Conservation (phyloP, 2,797 vertebrate species). For the Alcedo quadribrachys region DNA sequence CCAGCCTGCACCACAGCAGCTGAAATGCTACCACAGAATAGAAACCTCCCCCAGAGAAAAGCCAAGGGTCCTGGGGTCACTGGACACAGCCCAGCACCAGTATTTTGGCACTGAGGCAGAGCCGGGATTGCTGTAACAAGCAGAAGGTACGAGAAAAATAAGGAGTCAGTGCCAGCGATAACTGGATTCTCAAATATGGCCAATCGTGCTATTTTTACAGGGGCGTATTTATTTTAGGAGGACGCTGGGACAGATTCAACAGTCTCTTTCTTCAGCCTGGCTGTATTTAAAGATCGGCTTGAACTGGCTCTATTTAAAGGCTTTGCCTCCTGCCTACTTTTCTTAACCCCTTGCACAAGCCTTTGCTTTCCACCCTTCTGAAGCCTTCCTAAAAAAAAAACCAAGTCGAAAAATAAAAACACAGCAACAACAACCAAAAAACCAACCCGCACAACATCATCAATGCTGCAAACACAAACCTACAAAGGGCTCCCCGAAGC, state of each 20-base stretch:
- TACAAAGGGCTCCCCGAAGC: not conserved
- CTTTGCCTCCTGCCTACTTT: constrained; percentile 31
- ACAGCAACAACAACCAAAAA: not conserved
- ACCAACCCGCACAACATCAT: not conserved
- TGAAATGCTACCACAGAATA: not conserved
- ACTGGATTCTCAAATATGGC: constrained; percentile 25
- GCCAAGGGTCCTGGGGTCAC: not conserved
- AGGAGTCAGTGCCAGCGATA: not conserved
- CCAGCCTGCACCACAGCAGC: accelerated
- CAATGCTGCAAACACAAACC: not conserved
- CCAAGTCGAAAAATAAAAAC: not conserved
- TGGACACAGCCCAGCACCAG: not conserved
- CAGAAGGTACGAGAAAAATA: not conserved
- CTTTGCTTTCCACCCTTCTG: not conserved
- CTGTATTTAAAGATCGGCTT: constrained; percentile 34
- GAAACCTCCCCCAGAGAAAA: not conserved
- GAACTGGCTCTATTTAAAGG: constrained; percentile 48
- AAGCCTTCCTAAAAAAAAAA: constrained; percentile 2
- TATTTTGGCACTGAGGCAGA: not conserved
- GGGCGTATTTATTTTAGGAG: constrained; percentile 57
- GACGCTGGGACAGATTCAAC: constrained; percentile 20
- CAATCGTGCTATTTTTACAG: constrained; percentile 49
- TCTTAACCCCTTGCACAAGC: constrained; percentile 53
- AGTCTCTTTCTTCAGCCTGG: constrained; percentile 31
- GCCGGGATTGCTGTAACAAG: not conserved